Evolutionary conservation across 23 tunicate species (phyloP), one percentile per base, ranked within the genome.

Genomic region (Phallusia fumigata): DNA sequence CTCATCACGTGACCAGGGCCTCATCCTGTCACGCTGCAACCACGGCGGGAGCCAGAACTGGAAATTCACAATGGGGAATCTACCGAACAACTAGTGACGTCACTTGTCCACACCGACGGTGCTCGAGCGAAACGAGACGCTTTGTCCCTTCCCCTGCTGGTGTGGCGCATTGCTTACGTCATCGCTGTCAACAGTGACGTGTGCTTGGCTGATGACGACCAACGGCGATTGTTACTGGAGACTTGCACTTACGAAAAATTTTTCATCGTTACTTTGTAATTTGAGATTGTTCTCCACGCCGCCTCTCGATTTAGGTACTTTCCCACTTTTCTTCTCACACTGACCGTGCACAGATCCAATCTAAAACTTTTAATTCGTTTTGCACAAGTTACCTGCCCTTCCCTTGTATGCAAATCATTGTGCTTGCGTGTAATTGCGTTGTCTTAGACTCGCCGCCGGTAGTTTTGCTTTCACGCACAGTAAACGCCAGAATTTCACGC

Each of bases 11-110:
- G 28, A 76, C 33, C 33, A 33, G 26, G 95, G 95, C 21, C 80
- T 90, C 21, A 52, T 53, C 30, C 72, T 90, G 32, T 31, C 86
- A n/a, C 49, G 72, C 11, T 90, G 95, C 80, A 76, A 65, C 35
- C 80, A 90, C 95, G 73, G 79, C 35, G 30, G 32, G 6, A 74
- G 89, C 24, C 95, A 90, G 73, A 47, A 76, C 65, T 90, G 95
- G 95, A 80, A 76, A 32, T 90, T 90, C 36, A 74, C 86, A 2
- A 90, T 90, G 95, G 77, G 77, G 3, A 30, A 74, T 31, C 77
- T 74, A 24, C 69, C 69, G 69, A 22, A 40, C 10, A 40, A 40
- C 5, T 40, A 58, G 69, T 58, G 69, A 58, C 69, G 69, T 58
- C 69, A 58, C 69, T 58, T 13, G 28, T 22, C 5, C 26, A 3